phyloP scores from a whole-genome alignment of 2,113 vertebrate genomes.

The Cyphomyrus discorhynchus region DNA sequence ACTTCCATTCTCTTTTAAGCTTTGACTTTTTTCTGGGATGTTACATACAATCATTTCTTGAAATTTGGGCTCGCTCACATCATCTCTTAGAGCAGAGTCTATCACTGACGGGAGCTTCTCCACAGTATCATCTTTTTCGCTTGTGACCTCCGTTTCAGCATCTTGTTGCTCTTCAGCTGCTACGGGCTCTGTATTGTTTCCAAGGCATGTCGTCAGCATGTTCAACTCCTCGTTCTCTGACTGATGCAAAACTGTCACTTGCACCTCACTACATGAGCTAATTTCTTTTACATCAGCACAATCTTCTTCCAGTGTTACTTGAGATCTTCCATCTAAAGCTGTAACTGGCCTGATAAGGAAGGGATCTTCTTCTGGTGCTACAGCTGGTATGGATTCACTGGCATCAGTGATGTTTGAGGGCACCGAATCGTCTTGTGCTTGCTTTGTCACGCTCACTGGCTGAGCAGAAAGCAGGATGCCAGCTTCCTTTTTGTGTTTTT shows the following conservation, averaged over 20 bases:
- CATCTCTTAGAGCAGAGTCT: conserved; percentile 33
- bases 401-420: background rate
- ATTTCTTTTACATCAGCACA: background rate
- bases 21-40: conserved; percentile 46
- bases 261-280: background rate
- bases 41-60: conserved; percentile 28
- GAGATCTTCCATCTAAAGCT: background rate
- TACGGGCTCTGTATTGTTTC: background rate
- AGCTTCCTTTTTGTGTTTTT: background rate
- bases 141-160: conserved; percentile 28
- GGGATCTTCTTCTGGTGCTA: background rate
- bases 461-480: background rate
- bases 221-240: background rate
- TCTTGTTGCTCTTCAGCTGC: conserved; percentile 16
- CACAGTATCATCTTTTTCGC: conserved; percentile 30
- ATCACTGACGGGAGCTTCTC: conserved; percentile 42
- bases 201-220: background rate
- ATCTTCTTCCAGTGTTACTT: background rate
- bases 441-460: background rate
- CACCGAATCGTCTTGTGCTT: background rate
- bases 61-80: background rate
- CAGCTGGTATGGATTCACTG: background rate
- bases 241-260: background rate
- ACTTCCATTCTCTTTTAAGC: conserved; percentile 43
- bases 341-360: background rate